phyloP scores from a whole-genome alignment of 2,797 vertebrate species.

The Neosilurus mollespiculum region DNA sequence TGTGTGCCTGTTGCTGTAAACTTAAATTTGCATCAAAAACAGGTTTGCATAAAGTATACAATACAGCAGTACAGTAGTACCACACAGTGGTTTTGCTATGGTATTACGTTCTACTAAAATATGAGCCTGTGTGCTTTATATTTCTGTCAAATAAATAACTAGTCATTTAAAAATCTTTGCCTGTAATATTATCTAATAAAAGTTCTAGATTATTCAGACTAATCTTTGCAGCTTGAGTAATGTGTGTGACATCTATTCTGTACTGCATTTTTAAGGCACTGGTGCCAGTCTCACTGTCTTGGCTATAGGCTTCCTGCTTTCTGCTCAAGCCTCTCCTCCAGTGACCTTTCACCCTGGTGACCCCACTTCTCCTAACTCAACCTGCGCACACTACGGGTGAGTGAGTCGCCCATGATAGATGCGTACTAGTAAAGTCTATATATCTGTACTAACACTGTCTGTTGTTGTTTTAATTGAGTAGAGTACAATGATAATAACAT shows the following conservation, averaged over 20 bases:
- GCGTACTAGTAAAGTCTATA: background rate
- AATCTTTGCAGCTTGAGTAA: background rate
- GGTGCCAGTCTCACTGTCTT: slow-evolving; percentile 82
- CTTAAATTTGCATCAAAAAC: background rate
- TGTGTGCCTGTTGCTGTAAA: too few species aligned
- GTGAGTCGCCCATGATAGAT: background rate
- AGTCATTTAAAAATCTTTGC: background rate
- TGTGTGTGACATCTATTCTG: background rate
- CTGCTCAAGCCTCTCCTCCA: slow-evolving; percentile 84
- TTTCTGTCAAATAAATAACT: background rate
- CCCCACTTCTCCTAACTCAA: slow-evolving; percentile 76
- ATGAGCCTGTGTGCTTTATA: background rate
- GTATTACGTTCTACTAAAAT: background rate
- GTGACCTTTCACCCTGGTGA: slow-evolving; percentile 77
- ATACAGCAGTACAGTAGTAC: background rate
- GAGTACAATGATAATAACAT: background rate
- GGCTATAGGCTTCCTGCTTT: slow-evolving; percentile 88
- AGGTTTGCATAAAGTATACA: background rate
- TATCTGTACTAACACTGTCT: background rate
- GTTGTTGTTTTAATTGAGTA: slow-evolving; percentile 2
- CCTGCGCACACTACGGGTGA: slow-evolving; percentile 76
- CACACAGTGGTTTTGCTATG: background rate
- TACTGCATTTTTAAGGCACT: slow-evolving; percentile 76
- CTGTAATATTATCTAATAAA: background rate
- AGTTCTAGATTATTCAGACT: background rate